Evolutionary conservation across 2,888 invertebrate genomes (phyloP).

Genomic region (Homarus gammarus): DNA sequence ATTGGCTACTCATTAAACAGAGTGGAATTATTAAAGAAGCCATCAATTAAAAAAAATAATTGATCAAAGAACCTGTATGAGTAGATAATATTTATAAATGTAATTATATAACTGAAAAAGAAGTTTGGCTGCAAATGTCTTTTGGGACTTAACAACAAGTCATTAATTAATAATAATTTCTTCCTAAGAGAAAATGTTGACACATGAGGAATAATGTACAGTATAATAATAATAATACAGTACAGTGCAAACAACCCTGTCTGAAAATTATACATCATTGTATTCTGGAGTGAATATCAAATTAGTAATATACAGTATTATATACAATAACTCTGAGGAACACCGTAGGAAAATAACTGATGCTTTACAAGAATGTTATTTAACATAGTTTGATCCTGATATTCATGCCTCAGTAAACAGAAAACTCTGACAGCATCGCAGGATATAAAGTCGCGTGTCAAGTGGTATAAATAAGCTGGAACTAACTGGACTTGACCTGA

Average conservation of each 20-base stretch:
- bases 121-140: not conserved
- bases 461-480: slow-evolving; percentile 6
- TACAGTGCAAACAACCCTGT: slow-evolving; percentile 55
- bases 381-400: slow-evolving; percentile 6
- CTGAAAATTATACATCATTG: slow-evolving; percentile 47
- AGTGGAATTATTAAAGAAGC: not conserved
- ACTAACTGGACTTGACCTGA: not conserved
- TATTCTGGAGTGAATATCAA: slow-evolving; percentile 28
- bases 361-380: slow-evolving; percentile 26
- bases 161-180: not conserved
- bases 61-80: slow-evolving; percentile 46
- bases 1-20: not conserved
- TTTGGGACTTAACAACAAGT: not conserved
- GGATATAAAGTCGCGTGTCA: not conserved
- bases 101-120: no score
- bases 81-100: no score
- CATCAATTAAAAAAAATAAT: slow-evolving; percentile 17
- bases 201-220: slow-evolving; percentile 19
- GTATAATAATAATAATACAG: no score
- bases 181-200: not conserved
- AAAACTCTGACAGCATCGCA: not conserved
- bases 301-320: slow-evolving; percentile 39
- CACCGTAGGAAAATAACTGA: slow-evolving; percentile 56
- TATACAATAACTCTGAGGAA: slow-evolving; percentile 63
- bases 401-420: not conserved